Evolutionary conservation across 2,888 invertebrate genomes (phyloP).

Genomic region (Chymomyza procnemis): DNA sequence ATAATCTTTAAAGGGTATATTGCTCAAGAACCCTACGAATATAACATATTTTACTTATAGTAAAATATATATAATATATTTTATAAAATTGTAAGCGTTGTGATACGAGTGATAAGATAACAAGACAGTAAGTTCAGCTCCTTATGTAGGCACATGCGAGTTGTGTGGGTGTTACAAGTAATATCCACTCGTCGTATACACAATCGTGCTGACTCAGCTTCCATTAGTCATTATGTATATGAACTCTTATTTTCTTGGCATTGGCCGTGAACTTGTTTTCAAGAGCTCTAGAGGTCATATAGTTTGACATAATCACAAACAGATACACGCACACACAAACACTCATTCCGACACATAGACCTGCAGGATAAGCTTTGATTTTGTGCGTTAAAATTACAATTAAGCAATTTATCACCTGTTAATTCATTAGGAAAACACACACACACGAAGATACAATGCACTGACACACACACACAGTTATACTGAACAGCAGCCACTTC

Average conservation of each 20-base stretch:
- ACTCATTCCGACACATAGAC: neutral
- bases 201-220: constrained; percentile 54
- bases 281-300: neutral
- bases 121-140: too few species aligned
- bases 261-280: constrained; percentile 33
- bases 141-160: neutral
- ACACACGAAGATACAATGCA: constrained; percentile 12
- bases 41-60: too few species aligned
- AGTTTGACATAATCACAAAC: neutral
- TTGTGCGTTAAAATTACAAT: constrained; percentile 67
- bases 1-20: too few species aligned
- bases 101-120: too few species aligned
- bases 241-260: neutral
- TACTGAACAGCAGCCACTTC: neutral
- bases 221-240: constrained; percentile 42
- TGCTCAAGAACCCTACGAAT: too few species aligned
- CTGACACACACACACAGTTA: neutral
- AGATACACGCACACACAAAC: neutral
- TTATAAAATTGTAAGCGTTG: too few species aligned
- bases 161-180: neutral
- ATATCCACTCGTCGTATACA: neutral
- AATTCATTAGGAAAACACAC: constrained; percentile 21
- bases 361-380: neutral
- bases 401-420: constrained; percentile 73
- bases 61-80: too few species aligned